Evolutionary conservation across 2,888 invertebrate species (phyloP), one percentile per base, ranked within the genome.

Genomic region (Amorpha juglandis): DNA sequence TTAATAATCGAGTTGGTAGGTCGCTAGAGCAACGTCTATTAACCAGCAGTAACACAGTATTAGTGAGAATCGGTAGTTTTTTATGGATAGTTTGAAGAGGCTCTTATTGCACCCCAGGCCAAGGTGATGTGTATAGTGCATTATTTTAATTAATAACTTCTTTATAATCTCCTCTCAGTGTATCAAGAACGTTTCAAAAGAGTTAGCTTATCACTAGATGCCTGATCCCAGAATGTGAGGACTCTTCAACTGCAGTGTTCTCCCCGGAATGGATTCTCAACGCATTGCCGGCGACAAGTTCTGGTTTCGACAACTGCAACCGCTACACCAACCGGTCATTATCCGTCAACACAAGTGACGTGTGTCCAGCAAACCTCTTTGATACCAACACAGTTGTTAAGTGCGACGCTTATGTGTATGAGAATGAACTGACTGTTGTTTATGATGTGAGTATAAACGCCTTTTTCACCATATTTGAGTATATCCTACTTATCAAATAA

Each of bases 231-330:
- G 86, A 87, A 68, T 89, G 89, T 63, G 89, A 89, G 63, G 66
- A 45, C 16, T 50, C 52, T 16, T 66, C 69, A 2, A 68, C 66
- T 1, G 67, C 82, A 0, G 78, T 79, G 21, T 93, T 88, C 72
- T 70, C 82, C 9, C 88, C 90, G 0, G 63, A 82, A 0, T 95
- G 95, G 94, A 72, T 94, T 35, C 70, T 79, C 11, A 78, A 88
- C 63, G 94, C 94, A 0, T 83, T 92, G 6, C 94, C 95, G 0
- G 80, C 68, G 0, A 63, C 78, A 4, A 74, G 77, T 6, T 70
- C 72, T 21, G 76, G 74, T 14, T 80, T 90, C 69, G 92, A 94
- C 66, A 89, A 88, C 68, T 95, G 95, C 73, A 80, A 85, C 64
- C 89, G 94, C 0, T 94, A 80, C 70, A 81, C 73, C 21, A 80